Conservation (phyloP, 2,888 invertebrate species). For the Exephanes ischioxanthus region DNA sequence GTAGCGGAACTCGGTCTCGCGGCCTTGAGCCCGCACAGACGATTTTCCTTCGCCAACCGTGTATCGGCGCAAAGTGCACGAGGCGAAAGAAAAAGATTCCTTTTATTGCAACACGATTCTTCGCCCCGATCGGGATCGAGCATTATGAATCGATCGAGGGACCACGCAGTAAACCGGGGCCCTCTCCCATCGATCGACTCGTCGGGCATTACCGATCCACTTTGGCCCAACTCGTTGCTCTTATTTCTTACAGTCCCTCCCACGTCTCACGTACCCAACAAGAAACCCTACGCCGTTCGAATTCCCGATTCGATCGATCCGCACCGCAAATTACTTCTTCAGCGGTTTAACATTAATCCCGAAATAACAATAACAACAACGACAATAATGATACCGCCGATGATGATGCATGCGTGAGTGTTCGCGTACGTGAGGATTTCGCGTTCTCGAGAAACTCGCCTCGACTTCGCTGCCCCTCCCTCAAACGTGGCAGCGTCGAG, state of each 20-base stretch:
- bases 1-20: constrained; percentile 45
- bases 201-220: constrained; percentile 34
- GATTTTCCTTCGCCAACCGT: constrained; percentile 22
- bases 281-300: constrained; percentile 29
- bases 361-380: constrained; percentile 26
- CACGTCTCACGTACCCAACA: constrained; percentile 38
- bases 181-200: constrained; percentile 36
- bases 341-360: constrained; percentile 13
- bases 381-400: not conserved
- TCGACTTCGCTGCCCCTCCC: not conserved
- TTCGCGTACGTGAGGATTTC: not conserved
- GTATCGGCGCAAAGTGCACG: constrained; percentile 38
- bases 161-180: constrained; percentile 18
- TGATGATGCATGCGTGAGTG: not conserved
- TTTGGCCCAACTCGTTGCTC: constrained; percentile 27
- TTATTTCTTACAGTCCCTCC: constrained; percentile 5
- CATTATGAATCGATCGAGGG: constrained; percentile 41
- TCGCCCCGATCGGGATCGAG: constrained; percentile 2
- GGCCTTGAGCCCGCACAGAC: constrained; percentile 43
- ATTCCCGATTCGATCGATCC: constrained; percentile 46
- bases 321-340: constrained; percentile 50
- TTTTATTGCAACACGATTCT: not conserved
- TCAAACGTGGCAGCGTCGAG: not conserved
- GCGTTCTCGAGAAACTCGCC: not conserved
- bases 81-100: not conserved